Evolutionary conservation across 1,140 invertebrate species (phyloP), one percentile per base, ranked within the genome.

Genomic region (Acyrthosiphon pisum): DNA sequence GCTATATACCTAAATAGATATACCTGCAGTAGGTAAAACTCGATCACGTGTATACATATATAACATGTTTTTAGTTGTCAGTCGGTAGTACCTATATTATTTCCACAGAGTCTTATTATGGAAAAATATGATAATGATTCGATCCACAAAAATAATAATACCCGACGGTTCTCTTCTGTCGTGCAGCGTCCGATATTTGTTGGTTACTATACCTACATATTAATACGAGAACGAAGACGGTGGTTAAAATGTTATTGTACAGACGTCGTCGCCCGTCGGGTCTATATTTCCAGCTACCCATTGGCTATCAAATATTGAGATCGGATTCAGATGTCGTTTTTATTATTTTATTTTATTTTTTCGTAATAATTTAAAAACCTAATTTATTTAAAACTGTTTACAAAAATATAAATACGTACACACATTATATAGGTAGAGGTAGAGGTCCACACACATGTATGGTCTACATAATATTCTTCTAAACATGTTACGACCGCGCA

Each of bases 61-160:
- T 83, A 22, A 37, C 18, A 20, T 37, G 35, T 83, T 53, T 30
- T 68, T 35, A 9, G 89, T 48, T 41, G 37, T 56, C 60, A 37
- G 35, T 14, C 83, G 37, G 83, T 84, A 84, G 83, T 87, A 48
- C 86, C 3, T 23, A 44, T 35, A 81, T 87, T 90, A 90, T 90
- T 91, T 81, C n/a, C 60, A 2, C n/a, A 48, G 35, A 91, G n/a
- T 44, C 26, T 92, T 92, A 92, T 92, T 81, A 92, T 50, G 76
- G 90, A 92, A 92, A 92, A 81, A 50, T 48, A 81, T 91, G 90
- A 83, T 91, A 83, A 81, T 91, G 68, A 91, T 48, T 91, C 68
- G 90, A 68, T 44, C 60, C 53, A 56, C n/a, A 90, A 41, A 56
- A 90, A 90, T 35, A 91, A 83, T 84, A 91, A 91, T 50, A 91